These are phyloP conservation scores for Lophochroa leadbeateri DNA, from an alignment of 2,113 vertebrate genomes.

Conservation along the genomic window DNA sequence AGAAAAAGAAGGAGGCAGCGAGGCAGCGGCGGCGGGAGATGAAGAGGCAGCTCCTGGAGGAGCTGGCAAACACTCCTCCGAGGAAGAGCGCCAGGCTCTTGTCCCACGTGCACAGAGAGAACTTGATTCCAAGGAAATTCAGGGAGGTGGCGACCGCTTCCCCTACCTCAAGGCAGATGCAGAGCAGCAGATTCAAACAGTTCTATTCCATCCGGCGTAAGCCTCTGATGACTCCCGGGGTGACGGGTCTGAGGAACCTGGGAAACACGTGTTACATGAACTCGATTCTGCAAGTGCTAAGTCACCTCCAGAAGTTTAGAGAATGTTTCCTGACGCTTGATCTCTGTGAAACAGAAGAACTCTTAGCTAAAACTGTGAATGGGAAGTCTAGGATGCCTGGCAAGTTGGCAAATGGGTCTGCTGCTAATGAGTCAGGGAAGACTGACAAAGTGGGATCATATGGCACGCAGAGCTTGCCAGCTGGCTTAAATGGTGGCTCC, in stretches of 20 bases:
- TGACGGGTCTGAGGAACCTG: conserved; percentile 95
- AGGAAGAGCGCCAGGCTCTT: conserved; percentile 94
- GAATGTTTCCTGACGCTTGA: conserved; percentile 98
- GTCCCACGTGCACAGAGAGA: conserved; percentile 83
- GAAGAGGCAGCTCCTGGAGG: conserved; percentile 89
- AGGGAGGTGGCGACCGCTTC: conserved; percentile 71
- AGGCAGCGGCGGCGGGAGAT: conserved; percentile 86
- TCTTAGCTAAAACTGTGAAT: conserved; percentile 88
- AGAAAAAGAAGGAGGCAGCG: conserved; percentile 84
- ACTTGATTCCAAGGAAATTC: conserved; percentile 85
- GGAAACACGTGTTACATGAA: conserved; percentile 99
- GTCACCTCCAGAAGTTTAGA: conserved; percentile 98
- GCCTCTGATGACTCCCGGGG: conserved; percentile 88
- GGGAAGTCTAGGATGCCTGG: conserved; percentile 75
- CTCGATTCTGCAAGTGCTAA: conserved; percentile 98
- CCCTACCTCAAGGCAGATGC: conserved; percentile 68
- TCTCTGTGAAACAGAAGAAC: conserved; percentile 92
- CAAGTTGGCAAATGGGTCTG: conserved; percentile 68
- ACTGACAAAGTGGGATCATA: conserved; percentile 65
- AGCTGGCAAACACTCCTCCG: conserved; percentile 88
- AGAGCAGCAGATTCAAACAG: conserved; percentile 63
- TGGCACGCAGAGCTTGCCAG: conserved; percentile 68
- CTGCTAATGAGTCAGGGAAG: conserved; percentile 63
- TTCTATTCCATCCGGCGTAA: conserved; percentile 80
- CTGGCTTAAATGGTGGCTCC: conserved; percentile 77